Evolutionary conservation across 2,113 vertebrate species (phyloP).

Genomic region (Conger conger): DNA sequence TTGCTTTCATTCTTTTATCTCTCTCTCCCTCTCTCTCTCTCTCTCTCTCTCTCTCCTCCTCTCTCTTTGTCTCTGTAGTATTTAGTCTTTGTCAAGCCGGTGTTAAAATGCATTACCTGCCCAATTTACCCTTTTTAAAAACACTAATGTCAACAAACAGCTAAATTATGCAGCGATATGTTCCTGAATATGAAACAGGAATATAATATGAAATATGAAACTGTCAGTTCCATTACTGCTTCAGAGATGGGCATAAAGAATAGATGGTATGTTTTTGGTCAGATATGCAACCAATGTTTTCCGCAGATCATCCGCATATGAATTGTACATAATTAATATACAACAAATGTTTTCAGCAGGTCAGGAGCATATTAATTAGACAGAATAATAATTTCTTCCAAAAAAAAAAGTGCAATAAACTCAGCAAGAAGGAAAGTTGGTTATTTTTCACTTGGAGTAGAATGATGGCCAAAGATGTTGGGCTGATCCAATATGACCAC

Average conservation of each 20-base stretch:
- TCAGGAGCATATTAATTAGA: neutral
- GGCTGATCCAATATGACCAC: constrained; percentile 5
- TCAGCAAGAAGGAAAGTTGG: neutral
- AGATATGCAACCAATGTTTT: neutral
- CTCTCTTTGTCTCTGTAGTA: neutral
- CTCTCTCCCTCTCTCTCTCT: neutral
- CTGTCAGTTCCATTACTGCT: neutral
- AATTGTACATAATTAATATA: neutral
- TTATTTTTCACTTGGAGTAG: neutral
- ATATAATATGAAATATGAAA: too few species aligned
- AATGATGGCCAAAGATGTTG: neutral
- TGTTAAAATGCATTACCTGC: neutral
- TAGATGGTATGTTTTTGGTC: neutral
- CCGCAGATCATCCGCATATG: neutral
- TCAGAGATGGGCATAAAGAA: neutral
- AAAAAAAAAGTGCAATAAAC: neutral
- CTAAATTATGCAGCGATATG: neutral
- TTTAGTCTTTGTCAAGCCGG: constrained; percentile 4
- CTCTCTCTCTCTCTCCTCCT: neutral
- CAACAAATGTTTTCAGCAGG: neutral
- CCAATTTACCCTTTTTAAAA: neutral
- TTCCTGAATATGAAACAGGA: neutral
- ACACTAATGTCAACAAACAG: neutral
- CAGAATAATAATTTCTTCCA: neutral
- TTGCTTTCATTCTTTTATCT: too few species aligned